Evolutionary conservation across 2,797 vertebrate genomes (phyloP), one percentile per base, ranked within the genome.

Genomic region (Thaleichthys pacificus): DNA sequence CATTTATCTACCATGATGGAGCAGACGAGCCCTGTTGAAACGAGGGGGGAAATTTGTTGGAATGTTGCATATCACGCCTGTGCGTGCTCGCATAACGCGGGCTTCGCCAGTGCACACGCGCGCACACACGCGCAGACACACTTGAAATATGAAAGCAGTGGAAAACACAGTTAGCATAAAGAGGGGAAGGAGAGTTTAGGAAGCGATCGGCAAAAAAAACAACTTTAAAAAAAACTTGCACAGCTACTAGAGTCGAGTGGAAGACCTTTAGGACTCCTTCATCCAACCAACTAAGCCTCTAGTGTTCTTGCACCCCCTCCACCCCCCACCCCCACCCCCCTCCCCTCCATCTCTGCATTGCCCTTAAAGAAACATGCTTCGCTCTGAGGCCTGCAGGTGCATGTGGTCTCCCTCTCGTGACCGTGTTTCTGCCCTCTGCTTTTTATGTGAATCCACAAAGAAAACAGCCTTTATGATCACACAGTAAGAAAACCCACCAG

Each of bases 1-100:
- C 84, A 79, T 89, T 89, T 84, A 82, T 89, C 80, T 82, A 70
- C 26, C 15, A 71, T 77, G 71, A 64, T 70, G 76, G 68, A 19
- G 57, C 22, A 4, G 75, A 82, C 70, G 57, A 60, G n/a, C 38
- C 47, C 24, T 19, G 3, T 28, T 49, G 66, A 7, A 67, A 69
- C 66, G 24, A 56, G 12, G 51, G 49, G 3, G 15, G 14, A n/a
- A 51, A 26, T 49, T 7, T 19, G 21, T 15, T 69, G 56, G 68
- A 42, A 61, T 35, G 66, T 9, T 17, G 47, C 24, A 1, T 24
- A 51, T 54, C 8, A 5, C 51, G 26, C 19, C 17, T 35, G 62
- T 19, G 17, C 17, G 64, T 65, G 63, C 19, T 8, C 32, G 2
- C n/a, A 3, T 4, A 8, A 6, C 28, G 35, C 35, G 35, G 35